Conservation (phyloP, 2,113 vertebrate genomes). For the Cryptotis parvus region DNA sequence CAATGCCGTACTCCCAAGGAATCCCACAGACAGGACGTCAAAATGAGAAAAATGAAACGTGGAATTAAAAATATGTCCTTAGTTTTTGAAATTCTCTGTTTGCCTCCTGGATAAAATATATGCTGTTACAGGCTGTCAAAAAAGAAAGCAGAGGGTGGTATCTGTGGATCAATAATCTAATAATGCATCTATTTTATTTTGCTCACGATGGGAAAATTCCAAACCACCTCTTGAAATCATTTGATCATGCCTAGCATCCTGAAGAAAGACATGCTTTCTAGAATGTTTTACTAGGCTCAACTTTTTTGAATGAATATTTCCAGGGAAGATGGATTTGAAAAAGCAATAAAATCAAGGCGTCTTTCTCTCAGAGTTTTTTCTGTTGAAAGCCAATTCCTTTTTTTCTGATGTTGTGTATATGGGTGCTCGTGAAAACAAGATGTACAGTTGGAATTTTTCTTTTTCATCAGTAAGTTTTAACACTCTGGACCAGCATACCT, state of each 20-base stretch:
- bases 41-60: not conserved
- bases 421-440: not conserved
- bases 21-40: not conserved
- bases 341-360: not conserved
- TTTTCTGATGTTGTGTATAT: not conserved
- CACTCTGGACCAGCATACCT: no score
- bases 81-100: not conserved
- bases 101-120: not conserved
- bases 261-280: not conserved
- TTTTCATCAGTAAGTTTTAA: not conserved
- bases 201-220: constrained; percentile 44
- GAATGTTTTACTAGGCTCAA: not conserved
- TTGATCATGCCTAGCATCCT: not conserved
- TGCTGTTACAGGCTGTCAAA: not conserved
- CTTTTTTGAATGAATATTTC: not conserved
- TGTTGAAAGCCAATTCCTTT: not conserved
- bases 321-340: not conserved
- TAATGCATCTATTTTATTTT: not conserved
- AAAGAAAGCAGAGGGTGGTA: not conserved
- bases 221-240: not conserved
- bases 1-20: not conserved
- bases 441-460: not conserved
- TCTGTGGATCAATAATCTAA: not conserved
- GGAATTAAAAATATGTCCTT: not conserved
- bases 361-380: not conserved